Evolutionary conservation across 2,888 invertebrate genomes (phyloP), one percentile per base, ranked within the genome.

Genomic region (Nomada ferruginata): DNA sequence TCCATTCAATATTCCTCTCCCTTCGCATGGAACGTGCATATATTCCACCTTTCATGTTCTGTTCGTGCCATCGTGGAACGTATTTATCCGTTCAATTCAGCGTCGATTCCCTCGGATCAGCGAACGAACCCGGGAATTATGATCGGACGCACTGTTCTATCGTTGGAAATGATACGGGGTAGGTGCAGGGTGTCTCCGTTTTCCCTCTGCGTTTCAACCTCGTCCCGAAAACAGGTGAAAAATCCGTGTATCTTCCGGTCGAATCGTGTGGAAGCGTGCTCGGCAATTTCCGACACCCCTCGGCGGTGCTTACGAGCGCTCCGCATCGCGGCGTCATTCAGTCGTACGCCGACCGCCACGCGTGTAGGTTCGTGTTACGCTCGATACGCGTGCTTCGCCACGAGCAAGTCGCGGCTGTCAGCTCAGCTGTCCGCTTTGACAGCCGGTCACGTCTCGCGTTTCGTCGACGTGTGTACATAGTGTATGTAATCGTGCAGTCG

Each of bases 321-420:
- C 69, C 26, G 85, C 80, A 76, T 69, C 80, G 71, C 74, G 74
- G 76, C 74, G 79, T 69, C 74, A 84, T 73, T 86, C 89, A 89
- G 89, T 89, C 84, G 87, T 83, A 85, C 88, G 90, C 89, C 87
- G 90, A 89, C 87, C 90, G 91, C 85, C 90, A 85, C 85, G 85
- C 76, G 86, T 73, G 83, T 57, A 84, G 82, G 84, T 86, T 79
- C 85, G 85, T n/a, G 72, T 85, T 69, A 73, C 82, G 79, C 59
- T 82, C 66, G 42, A 64, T 63, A 69, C 55, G 52, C 71, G 73
- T 75, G 78, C 83, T 77, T 81, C 74, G 76, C 80, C 89, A 90
- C 88, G 90, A 87, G 89, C 83, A 79, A 60, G 42, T 42, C 66
- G 78, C 69, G 55, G 60, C 78, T 79, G 80, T 82, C 83, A 69